Base-by-base conservation (phyloP, 2,113 vertebrate species). In the Hystrix brachyura region DNA sequence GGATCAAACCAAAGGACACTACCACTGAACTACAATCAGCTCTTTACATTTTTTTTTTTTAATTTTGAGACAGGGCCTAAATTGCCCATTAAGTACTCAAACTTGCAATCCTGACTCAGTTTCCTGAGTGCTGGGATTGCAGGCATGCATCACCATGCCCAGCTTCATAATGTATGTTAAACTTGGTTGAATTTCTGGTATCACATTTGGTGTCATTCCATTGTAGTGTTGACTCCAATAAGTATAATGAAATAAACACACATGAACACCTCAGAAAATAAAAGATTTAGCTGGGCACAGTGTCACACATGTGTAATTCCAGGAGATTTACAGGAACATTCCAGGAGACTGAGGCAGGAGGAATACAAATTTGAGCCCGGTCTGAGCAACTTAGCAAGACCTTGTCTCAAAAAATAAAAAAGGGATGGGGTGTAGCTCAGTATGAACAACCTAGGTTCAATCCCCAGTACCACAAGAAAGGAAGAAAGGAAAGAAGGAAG, bases 161-260 rank as follows among this genome's bases (percentile, higher is more conserved):
- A 79, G 32, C 32, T 19, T 55, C 29, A 34, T 55, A 34, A 94
- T 74, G 71, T 82, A 88, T 79, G 51, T 59, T 60, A 76, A 92
- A 94, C 62, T 81, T 80, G 29, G 7, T 19, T 94, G 21, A 94
- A 95, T 78, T 98, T 92, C 82, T 96, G 34, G 43, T 81, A 78
- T 48, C 93, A 48, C 67, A 65, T 94, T 65, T 83, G 38, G 60
- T 80, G 23, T 62, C 19, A 90, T 83, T 94, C 76, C 83, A 90
- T 17, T 90, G 5, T 25, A 94, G 12, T 72, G 27, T 59, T 93
- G 91, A 93, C 25, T 71, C 38, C 46, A 64, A 89, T 85, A 95
- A 82, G 27, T 74, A 95, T 69, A 96, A 90, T 65, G 29, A 97
- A 90, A 71, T 82, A 90, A 93, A 91, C 34, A 91, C 38, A 89